These are phyloP conservation scores for Vespertilio murinus DNA, from an alignment of 2,797 vertebrate species.

Conservation along the genomic window DNA sequence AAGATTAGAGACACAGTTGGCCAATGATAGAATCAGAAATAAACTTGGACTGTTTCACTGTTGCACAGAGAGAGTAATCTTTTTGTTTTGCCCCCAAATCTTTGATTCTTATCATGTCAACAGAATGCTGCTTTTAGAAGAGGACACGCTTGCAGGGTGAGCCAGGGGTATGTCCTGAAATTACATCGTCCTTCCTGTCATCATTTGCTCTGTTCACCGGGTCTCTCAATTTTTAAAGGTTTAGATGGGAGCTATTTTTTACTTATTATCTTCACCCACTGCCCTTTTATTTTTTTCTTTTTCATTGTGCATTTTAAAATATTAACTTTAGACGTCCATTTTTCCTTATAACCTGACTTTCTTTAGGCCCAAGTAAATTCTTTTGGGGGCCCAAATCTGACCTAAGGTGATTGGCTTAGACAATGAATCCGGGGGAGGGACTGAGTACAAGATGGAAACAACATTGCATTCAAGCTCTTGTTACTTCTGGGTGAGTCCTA, in stretches of 20 bases:
- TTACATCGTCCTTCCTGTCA: neutral
- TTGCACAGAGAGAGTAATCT: neutral
- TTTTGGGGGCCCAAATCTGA: neutral
- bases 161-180: neutral
- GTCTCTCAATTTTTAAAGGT: neutral
- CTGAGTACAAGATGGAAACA: neutral
- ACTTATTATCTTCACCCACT: neutral
- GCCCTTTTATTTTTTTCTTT: neutral
- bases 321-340: neutral
- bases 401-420: neutral
- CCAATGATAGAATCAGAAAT: neutral
- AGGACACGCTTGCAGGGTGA: neutral
- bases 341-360: neutral
- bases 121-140: neutral
- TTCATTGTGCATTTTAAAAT: constrained; percentile 17
- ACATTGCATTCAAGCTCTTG: neutral
- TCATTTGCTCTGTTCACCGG: neutral
- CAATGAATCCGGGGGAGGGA: neutral
- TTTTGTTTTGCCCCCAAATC: neutral
- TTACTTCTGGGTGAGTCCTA: neutral
- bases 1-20: neutral
- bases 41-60: neutral
- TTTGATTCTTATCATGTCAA: neutral
- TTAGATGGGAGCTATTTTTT: neutral
- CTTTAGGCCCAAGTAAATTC: neutral